A percentile compares a stretch with the other conserved stretches of the same genome.
These are phyloP conservation scores for Phrynocephalus guinanensis DNA, from an alignment of 2,797 vertebrate genomes.

Conservation along the genomic window DNA sequence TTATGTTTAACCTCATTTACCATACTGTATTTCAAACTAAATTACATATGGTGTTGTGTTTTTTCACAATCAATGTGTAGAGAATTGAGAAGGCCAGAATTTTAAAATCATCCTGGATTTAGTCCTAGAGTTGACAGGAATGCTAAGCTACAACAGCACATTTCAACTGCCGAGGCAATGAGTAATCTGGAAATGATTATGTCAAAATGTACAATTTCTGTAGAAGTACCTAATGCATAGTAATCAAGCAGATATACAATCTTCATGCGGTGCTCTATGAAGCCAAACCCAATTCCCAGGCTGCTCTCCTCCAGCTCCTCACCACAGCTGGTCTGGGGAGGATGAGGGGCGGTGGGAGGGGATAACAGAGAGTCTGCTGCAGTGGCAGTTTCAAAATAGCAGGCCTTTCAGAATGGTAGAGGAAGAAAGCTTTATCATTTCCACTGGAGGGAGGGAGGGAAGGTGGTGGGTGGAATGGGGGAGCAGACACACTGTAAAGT, in stretches of 20 bases:
- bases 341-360: slow-evolving; percentile 15
- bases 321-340: slow-evolving; percentile 49
- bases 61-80: slow-evolving; percentile 34
- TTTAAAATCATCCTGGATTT: slow-evolving; percentile 43
- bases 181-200: slow-evolving; percentile 69
- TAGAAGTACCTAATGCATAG: slow-evolving; percentile 44
- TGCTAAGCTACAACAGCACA: slow-evolving; percentile 44
- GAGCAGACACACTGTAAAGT: slow-evolving; percentile 9
- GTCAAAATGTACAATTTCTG: slow-evolving; percentile 45
- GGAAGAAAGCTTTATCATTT: accelerated
- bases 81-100: slow-evolving; percentile 41
- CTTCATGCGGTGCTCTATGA: slow-evolving; percentile 41
- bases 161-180: slow-evolving; percentile 54
- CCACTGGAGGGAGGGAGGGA: background rate
- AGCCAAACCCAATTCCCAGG: slow-evolving; percentile 55
- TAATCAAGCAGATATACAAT: slow-evolving; percentile 15
- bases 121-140: slow-evolving; percentile 62
- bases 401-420: background rate
- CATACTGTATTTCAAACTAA: slow-evolving; percentile 48
- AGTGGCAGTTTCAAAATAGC: slow-evolving; percentile 39
- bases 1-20: slow-evolving; percentile 66
- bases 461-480: slow-evolving; percentile 5
- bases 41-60: background rate
- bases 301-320: slow-evolving; percentile 20
- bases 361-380: slow-evolving; percentile 36